Conservation (phyloP, 2,888 invertebrate genomes). For the Chrysodeixis includens region DNA sequence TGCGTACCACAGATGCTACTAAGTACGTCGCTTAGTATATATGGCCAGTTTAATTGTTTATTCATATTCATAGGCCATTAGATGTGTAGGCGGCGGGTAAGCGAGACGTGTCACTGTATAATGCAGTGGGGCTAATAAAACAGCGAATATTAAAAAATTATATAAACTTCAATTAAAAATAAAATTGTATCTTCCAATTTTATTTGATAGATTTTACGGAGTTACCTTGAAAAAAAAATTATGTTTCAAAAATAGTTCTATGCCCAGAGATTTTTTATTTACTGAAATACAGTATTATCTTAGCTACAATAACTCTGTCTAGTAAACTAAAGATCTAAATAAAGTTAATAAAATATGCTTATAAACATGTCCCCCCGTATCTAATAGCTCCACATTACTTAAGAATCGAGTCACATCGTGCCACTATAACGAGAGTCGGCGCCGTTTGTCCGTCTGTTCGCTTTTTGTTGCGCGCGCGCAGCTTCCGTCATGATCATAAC, state of each 20-base stretch:
- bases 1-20: not conserved
- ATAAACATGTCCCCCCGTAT: constrained; percentile 13
- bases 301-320: not conserved
- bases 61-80: constrained; percentile 43
- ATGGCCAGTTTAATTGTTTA: constrained; percentile 36
- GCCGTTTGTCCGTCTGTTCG: constrained; percentile 44
- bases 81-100: constrained; percentile 21
- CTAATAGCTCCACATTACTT: constrained; percentile 41
- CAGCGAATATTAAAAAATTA: constrained; percentile 10
- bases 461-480: constrained; percentile 51
- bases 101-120: constrained; percentile 21
- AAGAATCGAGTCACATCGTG: constrained; percentile 60
- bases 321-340: not conserved
- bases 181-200: too few species aligned
- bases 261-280: too few species aligned
- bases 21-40: constrained; percentile 5
- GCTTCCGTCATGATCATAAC: constrained; percentile 53
- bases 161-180: too few species aligned
- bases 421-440: constrained; percentile 61
- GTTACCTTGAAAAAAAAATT: too few species aligned
- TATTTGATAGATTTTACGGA: too few species aligned
- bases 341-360: not conserved
- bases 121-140: constrained; percentile 30
- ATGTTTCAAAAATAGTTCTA: too few species aligned
- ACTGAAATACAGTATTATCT: too few species aligned